Conservation (phyloP, 2,797 vertebrate genomes). For the Zalophus californianus region DNA sequence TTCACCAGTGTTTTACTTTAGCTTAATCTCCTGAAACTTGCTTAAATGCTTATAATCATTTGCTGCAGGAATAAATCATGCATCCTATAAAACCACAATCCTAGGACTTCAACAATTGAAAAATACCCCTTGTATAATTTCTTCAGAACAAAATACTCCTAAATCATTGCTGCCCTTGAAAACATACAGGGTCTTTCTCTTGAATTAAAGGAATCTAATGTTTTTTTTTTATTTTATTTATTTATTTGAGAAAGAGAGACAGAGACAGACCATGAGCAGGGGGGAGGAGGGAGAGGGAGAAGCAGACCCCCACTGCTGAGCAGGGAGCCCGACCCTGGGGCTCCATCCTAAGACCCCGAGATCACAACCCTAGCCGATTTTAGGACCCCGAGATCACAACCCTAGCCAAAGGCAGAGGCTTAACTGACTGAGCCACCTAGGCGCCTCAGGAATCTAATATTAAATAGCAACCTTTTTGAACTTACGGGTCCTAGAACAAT, state of each 20-base stretch:
- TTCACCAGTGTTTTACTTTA: not conserved
- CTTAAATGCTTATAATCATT: not conserved
- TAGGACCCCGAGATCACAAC: not conserved
- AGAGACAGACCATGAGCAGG: not conserved
- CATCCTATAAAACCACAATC: not conserved
- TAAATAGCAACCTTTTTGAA: constrained; percentile 4
- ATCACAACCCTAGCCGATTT: not conserved
- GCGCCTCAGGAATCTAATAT: not conserved
- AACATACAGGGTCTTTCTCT: not conserved
- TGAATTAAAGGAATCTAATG: not conserved
- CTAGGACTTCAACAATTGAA: not conserved
- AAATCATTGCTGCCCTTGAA: not conserved
- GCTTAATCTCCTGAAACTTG: not conserved
- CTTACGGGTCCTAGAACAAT: not conserved
- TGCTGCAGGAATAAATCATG: not conserved
- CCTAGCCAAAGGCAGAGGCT: not conserved
- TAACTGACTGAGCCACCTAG: not conserved
- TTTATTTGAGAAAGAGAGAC: not conserved
- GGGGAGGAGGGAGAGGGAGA: not conserved
- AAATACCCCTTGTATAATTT: not conserved
- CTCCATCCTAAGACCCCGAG: not conserved
- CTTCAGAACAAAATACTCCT: not conserved
- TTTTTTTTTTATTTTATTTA: not conserved
- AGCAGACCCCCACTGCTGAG: not conserved
- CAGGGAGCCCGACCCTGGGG: not conserved